phyloP scores from a whole-genome alignment of 2,888 invertebrate genomes.

The Drosophila robusta region DNA sequence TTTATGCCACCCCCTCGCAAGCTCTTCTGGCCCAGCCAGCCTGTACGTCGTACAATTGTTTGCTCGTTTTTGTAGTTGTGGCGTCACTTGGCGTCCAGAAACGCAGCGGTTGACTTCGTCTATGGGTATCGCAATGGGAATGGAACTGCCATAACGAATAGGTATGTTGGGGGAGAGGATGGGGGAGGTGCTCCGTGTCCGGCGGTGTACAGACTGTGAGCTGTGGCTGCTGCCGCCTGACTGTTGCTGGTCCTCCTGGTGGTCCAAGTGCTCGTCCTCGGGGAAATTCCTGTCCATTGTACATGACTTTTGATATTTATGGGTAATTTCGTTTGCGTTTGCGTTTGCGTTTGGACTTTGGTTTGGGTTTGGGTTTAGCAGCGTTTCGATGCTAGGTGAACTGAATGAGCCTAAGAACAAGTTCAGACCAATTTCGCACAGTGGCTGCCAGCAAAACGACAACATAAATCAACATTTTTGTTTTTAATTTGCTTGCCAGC shows the following conservation, averaged over 20 bases:
- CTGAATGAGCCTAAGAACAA: conserved; percentile 37
- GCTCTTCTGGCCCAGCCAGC: background rate
- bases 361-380: conserved; percentile 22
- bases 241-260: conserved; percentile 14
- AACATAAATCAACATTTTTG: conserved; percentile 77
- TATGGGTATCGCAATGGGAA: conserved; percentile 35
- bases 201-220: conserved; percentile 36
- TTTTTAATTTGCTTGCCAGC: conserved; percentile 68
- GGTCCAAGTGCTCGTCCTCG: conserved; percentile 61
- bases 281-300: conserved; percentile 81
- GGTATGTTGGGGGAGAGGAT: background rate
- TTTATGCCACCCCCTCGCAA: conserved; percentile 39
- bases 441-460: conserved; percentile 29
- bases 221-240: conserved; percentile 20
- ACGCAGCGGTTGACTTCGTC: conserved; percentile 65
- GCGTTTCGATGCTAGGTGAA: conserved; percentile 73
- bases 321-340: conserved; percentile 80
- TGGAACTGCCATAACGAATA: conserved; percentile 15
- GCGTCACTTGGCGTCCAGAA: conserved; percentile 61
- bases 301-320: conserved; percentile 81
- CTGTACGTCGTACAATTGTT: conserved; percentile 51
- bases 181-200: conserved; percentile 20
- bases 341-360: conserved; percentile 54
- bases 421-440: conserved; percentile 35
- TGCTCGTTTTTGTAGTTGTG: conserved; percentile 59